Conservation (phyloP, 1,140 invertebrate species). For the Watersipora subatra region DNA sequence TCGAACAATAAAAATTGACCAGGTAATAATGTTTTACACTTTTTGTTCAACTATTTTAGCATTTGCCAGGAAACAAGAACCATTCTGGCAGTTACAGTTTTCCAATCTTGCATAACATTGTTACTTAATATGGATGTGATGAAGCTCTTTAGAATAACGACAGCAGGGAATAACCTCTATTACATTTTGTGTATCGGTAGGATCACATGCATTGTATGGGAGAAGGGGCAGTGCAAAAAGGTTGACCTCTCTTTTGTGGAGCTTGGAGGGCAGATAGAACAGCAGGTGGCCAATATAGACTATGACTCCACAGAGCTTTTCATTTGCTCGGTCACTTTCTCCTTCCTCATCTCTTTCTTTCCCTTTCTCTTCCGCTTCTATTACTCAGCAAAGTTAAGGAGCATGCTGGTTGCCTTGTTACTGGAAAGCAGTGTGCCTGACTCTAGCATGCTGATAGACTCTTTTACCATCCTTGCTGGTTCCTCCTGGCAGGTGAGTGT, state of each 20-base stretch:
- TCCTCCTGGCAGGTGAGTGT: constrained; percentile 7
- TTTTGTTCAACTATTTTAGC: too few relatives aligned
- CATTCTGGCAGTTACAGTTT: too few relatives aligned
- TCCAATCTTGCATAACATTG: too few relatives aligned
- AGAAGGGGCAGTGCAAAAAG: constrained; percentile 76
- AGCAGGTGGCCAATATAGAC: constrained; percentile 64
- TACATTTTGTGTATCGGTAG: too few relatives aligned
- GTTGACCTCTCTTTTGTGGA: constrained; percentile 81
- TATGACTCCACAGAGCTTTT: constrained; percentile 65
- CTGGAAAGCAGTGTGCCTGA: constrained; percentile 16
- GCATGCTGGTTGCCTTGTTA: not conserved
- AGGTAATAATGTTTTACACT: too few relatives aligned
- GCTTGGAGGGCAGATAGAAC: constrained; percentile 82
- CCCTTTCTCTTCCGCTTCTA: constrained; percentile 31
- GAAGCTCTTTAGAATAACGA: too few relatives aligned
- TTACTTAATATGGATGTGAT: too few relatives aligned
- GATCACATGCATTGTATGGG: constrained; percentile 80
- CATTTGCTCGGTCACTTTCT: constrained; percentile 30
- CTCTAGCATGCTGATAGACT: constrained; percentile 6
- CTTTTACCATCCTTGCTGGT: not conserved
- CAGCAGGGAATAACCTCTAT: too few relatives aligned
- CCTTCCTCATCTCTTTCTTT: constrained; percentile 25
- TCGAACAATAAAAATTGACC: too few relatives aligned
- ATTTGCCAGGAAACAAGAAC: too few relatives aligned
- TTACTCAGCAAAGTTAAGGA: constrained; percentile 8